phyloP scores from a whole-genome alignment of 2,888 invertebrate genomes.

The Rugalucina vietnamica region DNA sequence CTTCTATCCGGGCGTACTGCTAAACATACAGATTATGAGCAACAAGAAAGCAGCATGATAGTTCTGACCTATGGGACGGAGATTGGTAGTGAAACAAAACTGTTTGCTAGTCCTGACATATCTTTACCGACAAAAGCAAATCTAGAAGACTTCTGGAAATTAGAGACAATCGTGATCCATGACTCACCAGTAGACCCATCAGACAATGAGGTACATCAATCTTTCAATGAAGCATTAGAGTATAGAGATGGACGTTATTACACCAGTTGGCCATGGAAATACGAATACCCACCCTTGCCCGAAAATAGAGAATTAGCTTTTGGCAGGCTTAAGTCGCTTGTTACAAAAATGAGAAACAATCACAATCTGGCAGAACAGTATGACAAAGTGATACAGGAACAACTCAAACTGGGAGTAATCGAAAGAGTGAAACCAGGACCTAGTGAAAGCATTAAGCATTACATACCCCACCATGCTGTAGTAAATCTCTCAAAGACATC shows the following conservation, averaged over 20 bases:
- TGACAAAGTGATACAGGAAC: constrained; percentile 21
- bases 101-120: not conserved
- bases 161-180: constrained; percentile 20
- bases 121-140: not conserved
- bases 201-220: not conserved
- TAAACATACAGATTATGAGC: not conserved
- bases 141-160: not conserved
- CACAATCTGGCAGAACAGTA: not conserved
- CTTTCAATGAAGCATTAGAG: constrained; percentile 24
- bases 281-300: not conserved
- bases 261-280: constrained; percentile 21
- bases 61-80: not conserved
- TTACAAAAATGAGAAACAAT: not conserved
- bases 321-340: not conserved
- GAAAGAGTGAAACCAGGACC: not conserved
- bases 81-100: not conserved
- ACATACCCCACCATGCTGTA: constrained; percentile 40
- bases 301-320: constrained; percentile 7
- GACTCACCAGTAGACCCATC: constrained; percentile 3
- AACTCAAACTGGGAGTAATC: constrained; percentile 7
- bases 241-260: constrained; percentile 1
- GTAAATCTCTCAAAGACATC: constrained; percentile 18
- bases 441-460: constrained; percentile 23
- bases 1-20: no score
- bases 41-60: not conserved